Evolutionary conservation across 2,797 vertebrate genomes (phyloP), one percentile per base, ranked within the genome.

Genomic region (Dicrostonyx torquatus): DNA sequence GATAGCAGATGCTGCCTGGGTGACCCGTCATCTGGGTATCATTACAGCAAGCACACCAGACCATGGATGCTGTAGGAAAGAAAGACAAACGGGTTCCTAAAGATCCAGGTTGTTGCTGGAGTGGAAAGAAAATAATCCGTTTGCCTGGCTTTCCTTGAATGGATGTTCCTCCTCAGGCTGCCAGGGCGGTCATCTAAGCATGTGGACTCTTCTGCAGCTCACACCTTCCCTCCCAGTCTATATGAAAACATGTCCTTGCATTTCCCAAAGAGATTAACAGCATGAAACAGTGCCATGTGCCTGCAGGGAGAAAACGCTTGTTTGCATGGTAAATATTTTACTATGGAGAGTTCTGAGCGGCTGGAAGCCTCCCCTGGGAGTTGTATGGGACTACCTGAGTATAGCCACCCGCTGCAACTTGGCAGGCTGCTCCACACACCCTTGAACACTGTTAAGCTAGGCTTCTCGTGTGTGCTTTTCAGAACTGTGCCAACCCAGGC

Each of bases 201-300:
- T 88, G 93, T 90, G 85, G 48, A 53, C 97, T 93, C 97, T 95
- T 97, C 97, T 77, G 90, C 86, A 68, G 94, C 96, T 89, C 83
- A 48, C 45, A 40, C 96, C 95, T 97, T 93, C 89, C 87, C 96
- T 93, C 89, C 85, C 96, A 96, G 97, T 98, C 97, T 97, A 18
- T 96, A 96, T 95, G 95, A 95, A 97, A 98, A 97, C 97, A 96
- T 95, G 97, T 79, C 96, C 97, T 87, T 93, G 96, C 97, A 96
- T 98, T 98, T 98, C 96, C 93, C 89, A 91, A 96, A 45, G 95
- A 97, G 97, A 98, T 98, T 97, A 98, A 95, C 95, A 96, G 93
- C 83, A 80, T 87, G 94, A 96, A 97, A 94, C 92, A 83, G 92
- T 43, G 62, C 90, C 91, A 89, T 89, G 91, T 50, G 45, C 95